These are phyloP conservation scores for Holothuria leucospilota DNA, from an alignment of 53 echinoderm and acorn worm genomes.

Conservation along the genomic window DNA sequence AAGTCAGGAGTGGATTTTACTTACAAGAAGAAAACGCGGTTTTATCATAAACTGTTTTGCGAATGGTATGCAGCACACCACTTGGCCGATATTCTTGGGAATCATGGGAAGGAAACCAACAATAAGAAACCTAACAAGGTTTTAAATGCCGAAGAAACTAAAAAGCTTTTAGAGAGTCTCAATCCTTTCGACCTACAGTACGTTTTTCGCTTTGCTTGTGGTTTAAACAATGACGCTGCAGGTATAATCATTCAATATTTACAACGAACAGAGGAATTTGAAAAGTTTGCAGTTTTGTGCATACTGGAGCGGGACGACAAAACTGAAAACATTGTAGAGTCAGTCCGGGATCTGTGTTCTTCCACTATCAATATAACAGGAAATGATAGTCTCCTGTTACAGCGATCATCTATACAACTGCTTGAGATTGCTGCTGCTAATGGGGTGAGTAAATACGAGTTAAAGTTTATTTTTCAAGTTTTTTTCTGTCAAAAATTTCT, in stretches of 20 bases:
- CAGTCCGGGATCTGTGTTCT: neutral
- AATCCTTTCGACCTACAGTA: neutral
- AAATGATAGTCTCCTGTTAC: neutral
- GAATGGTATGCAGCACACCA: conserved; percentile 9
- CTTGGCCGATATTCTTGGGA: neutral
- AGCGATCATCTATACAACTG: neutral
- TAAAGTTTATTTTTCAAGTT: too few species aligned
- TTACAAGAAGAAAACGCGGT: neutral
- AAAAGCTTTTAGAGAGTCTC: neutral
- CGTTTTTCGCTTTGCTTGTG: neutral
- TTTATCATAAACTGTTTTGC: neutral
- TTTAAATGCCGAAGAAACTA: neutral
- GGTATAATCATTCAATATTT: neutral
- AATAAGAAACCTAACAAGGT: neutral
- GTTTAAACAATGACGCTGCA: neutral
- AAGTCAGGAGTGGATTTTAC: too few species aligned
- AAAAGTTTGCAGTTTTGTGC: conserved; percentile 1
- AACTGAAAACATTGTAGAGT: neutral
- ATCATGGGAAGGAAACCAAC: neutral
- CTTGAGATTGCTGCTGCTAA: neutral
- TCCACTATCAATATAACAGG: neutral
- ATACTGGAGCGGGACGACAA: neutral
- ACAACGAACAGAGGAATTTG: neutral
- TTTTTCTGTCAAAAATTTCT: too few species aligned
- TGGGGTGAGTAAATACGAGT: neutral